A percentile compares a stretch with the other conserved stretches of the same genome.
phyloP scores from a whole-genome alignment of 2,797 vertebrate genomes.

The Sebastes steindachneri region DNA sequence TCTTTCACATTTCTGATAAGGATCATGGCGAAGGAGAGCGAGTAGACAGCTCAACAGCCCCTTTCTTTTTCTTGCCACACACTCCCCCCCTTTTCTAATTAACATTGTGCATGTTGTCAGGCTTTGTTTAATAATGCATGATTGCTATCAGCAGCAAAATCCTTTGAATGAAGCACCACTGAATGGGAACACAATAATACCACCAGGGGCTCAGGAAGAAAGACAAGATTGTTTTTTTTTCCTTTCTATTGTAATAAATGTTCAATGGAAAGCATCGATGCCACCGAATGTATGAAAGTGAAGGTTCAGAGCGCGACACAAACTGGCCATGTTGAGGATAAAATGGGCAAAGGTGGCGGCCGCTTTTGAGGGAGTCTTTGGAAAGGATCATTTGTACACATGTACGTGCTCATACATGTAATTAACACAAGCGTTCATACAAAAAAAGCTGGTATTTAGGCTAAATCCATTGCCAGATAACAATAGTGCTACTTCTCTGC shows the following conservation, averaged over 20 bases:
- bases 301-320: constrained; percentile 22
- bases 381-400: constrained; percentile 3
- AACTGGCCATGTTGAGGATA: constrained; percentile 22
- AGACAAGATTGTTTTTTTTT: constrained; percentile 62
- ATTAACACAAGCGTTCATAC: not conserved
- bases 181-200: constrained; percentile 82
- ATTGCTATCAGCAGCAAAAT: constrained; percentile 82
- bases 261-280: constrained; percentile 59
- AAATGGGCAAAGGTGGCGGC: constrained; percentile 38
- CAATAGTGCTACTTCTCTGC: constrained; percentile 32
- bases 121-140: constrained; percentile 86
- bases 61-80: constrained; percentile 59
- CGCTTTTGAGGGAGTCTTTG: not conserved
- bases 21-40: constrained; percentile 67
- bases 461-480: constrained; percentile 21
- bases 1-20: constrained; percentile 75
- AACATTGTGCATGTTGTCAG: constrained; percentile 84
- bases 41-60: constrained; percentile 72
- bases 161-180: constrained; percentile 79
- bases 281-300: constrained; percentile 39
- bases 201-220: constrained; percentile 73
- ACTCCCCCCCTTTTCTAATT: constrained; percentile 74
- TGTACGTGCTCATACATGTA: not conserved
- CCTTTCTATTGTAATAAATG: constrained; percentile 65
- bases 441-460: constrained; percentile 1